Evolutionary conservation across 2,797 vertebrate genomes (phyloP).

Genomic region (Urocyon cinereoargenteus): DNA sequence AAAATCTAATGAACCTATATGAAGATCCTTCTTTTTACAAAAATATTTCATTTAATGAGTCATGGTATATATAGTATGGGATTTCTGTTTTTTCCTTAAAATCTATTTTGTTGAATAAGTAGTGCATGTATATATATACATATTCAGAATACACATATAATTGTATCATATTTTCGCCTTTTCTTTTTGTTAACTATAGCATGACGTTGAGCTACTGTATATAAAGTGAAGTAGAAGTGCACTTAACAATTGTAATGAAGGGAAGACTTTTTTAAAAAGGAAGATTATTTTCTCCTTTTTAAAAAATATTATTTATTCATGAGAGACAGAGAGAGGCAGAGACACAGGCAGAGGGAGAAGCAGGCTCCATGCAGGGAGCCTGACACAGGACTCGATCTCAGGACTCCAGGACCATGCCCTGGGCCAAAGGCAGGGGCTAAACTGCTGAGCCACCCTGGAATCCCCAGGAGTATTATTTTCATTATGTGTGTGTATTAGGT

Average conservation of each 20-base stretch:
- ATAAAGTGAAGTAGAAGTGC: not conserved
- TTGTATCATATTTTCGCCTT: not conserved
- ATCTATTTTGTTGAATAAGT: not conserved
- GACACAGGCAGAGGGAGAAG: too few species aligned
- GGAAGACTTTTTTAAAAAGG: not conserved
- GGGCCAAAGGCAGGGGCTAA: too few species aligned
- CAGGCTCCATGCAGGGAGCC: too few species aligned
- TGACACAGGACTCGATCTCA: too few species aligned
- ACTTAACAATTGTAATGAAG: constrained; percentile 4
- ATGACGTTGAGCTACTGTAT: not conserved
- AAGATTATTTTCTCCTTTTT: not conserved
- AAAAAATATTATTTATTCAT: too few species aligned
- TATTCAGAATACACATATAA: not conserved
- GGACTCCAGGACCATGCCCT: too few species aligned
- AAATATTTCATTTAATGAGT: not conserved
- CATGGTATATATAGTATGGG: not conserved
- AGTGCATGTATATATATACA: not conserved
- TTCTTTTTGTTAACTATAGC: not conserved
- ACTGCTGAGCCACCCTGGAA: too few species aligned
- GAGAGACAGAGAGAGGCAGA: too few species aligned
- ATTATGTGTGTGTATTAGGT: not conserved
- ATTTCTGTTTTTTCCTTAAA: constrained; percentile 29
- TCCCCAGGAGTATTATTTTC: not conserved
- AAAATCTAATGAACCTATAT: not conserved
- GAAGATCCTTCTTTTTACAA: not conserved